Evolutionary conservation across 30 jellyfish, hydroid and myxozoan genomes (phyloP).

Genomic region (Aurelia sp.): DNA sequence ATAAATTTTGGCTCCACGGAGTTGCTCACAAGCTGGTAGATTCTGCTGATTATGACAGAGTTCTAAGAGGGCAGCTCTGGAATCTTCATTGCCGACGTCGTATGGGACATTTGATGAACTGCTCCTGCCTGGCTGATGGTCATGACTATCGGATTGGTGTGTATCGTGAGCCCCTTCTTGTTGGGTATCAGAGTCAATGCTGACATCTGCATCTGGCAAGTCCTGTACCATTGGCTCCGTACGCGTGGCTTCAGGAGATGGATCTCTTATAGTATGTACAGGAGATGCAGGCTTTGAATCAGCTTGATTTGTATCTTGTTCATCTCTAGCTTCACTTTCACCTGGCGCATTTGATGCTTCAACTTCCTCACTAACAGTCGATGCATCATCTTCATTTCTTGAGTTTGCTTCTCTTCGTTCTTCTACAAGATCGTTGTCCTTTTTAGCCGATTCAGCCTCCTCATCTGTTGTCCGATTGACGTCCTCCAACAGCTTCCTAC

Average conservation of each 20-base stretch:
- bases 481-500: too few species aligned
- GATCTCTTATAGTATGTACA: too few species aligned
- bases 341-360: neutral
- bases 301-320: neutral
- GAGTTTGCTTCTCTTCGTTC: neutral
- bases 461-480: too few species aligned
- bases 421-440: neutral
- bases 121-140: neutral
- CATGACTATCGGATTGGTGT: neutral
- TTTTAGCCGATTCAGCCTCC: too few species aligned
- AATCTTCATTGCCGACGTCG: constrained; percentile 8
- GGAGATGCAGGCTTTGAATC: too few species aligned
- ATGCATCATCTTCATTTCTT: neutral
- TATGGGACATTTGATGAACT: neutral
- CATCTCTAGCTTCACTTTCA: neutral
- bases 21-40: constrained; percentile 73
- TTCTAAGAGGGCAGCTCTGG: constrained; percentile 55
- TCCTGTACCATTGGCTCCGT: neutral
- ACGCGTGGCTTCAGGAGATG: too few species aligned
- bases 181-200: constrained; percentile 10
- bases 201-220: constrained; percentile 20
- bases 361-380: neutral
- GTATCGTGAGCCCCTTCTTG: neutral
- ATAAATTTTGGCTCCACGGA: constrained; percentile 66
- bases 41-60: constrained; percentile 80